Evolutionary conservation across 2,888 invertebrate genomes (phyloP).

Genomic region (Dusona sp.): DNA sequence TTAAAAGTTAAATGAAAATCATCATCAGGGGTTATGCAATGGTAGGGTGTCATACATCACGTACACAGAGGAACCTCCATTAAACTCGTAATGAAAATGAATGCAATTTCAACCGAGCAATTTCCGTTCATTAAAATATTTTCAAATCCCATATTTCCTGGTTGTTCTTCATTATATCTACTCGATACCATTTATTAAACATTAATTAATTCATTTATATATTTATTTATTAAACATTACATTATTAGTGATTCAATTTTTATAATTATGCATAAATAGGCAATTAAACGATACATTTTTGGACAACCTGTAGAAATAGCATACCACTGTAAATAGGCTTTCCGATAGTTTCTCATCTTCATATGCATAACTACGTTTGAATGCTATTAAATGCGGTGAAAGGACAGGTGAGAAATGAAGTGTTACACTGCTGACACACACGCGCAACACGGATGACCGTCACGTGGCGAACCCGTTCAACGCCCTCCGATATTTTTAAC

Average conservation of each 20-base stretch:
- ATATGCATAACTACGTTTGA: not conserved
- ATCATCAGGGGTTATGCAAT: not conserved
- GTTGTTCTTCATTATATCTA: slow-evolving; percentile 3
- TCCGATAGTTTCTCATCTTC: not conserved
- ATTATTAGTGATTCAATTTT: too few relatives aligned
- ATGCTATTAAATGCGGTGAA: slow-evolving; percentile 71
- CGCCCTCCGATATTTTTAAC: slow-evolving; percentile 33
- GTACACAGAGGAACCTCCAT: not conserved
- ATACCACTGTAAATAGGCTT: not conserved
- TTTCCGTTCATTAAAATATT: slow-evolving; percentile 35
- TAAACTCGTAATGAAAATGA: slow-evolving; percentile 39
- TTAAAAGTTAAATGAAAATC: not conserved
- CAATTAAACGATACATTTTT: too few relatives aligned
- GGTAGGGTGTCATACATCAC: not conserved
- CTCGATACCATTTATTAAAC: not conserved
- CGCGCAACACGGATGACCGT: not conserved
- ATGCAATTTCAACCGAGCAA: slow-evolving; percentile 3
- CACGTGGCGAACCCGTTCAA: slow-evolving; percentile 27
- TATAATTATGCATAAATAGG: too few relatives aligned
- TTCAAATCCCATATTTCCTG: slow-evolving; percentile 23
- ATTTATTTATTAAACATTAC: not conserved
- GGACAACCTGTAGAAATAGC: too few relatives aligned
- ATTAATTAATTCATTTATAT: too few relatives aligned
- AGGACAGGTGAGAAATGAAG: slow-evolving; percentile 70
- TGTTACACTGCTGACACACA: not conserved